Percentiles rank a stretch among this genome's conserved stretches.
Evolutionary conservation across 2,113 vertebrate species (phyloP).

Genomic region (Psilopsiagon aurifrons): DNA sequence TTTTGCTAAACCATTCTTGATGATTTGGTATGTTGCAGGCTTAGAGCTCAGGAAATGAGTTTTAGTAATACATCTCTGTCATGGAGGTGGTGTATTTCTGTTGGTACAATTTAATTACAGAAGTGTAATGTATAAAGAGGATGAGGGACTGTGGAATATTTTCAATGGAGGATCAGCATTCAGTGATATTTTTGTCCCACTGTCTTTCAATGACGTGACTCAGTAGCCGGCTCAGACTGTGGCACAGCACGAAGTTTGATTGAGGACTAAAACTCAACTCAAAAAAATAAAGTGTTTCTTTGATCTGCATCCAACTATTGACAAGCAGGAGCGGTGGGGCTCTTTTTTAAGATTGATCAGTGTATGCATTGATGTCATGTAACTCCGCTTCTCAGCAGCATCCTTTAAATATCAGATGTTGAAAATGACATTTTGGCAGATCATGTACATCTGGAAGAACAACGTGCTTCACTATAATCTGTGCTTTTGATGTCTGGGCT

Average conservation of each 20-base stretch:
- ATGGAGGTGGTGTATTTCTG: background rate
- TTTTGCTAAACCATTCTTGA: slow-evolving; percentile 32
- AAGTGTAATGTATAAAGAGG: background rate
- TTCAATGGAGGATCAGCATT: slow-evolving; percentile 8
- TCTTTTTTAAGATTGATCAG: background rate
- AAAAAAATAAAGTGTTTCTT: background rate
- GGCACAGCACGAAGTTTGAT: background rate
- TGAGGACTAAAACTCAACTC: background rate
- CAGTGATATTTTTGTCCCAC: slow-evolving; percentile 31
- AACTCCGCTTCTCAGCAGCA: background rate
- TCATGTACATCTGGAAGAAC: background rate
- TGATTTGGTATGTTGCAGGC: background rate
- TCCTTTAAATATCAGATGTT: background rate
- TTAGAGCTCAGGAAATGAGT: slow-evolving; percentile 39
- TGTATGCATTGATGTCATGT: background rate
- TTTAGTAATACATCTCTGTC: background rate
- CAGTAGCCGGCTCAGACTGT: background rate
- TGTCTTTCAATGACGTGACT: slow-evolving; percentile 22
- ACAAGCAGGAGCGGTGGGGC: background rate
- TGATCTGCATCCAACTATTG: slow-evolving; percentile 12
- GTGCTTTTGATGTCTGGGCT: background rate
- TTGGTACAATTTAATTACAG: background rate
- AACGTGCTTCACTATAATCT: background rate
- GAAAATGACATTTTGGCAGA: background rate
- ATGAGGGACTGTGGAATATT: background rate